phyloP scores from a whole-genome alignment of 2,113 vertebrate species.

The Ptyas mucosa region DNA sequence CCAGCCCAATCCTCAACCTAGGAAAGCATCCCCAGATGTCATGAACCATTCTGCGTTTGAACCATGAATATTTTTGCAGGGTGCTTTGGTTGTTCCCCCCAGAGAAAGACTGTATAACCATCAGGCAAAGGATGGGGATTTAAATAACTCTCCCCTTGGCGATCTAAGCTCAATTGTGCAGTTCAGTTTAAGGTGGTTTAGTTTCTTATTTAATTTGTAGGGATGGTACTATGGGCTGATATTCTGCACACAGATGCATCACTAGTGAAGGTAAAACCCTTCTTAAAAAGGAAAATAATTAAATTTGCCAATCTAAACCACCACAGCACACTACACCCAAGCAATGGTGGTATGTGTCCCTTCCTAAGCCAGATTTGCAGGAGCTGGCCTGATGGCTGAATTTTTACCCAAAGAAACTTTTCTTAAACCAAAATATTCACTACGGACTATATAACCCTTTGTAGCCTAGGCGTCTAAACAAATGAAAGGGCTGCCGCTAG shows the following conservation, averaged over 20 bases:
- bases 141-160: neutral
- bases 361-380: neutral
- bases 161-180: neutral
- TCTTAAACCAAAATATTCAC: neutral
- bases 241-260: neutral
- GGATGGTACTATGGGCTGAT: neutral
- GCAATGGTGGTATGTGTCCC: neutral
- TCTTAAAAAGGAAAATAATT: neutral
- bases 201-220: neutral
- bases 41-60: neutral
- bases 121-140: neutral
- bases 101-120: neutral
- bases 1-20: neutral
- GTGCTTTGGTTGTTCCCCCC: neutral
- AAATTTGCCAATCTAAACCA: neutral
- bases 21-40: neutral
- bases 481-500: neutral
- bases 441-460: neutral
- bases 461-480: neutral
- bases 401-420: neutral
- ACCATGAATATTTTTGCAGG: neutral
- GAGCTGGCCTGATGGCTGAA: neutral
- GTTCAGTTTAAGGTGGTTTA: neutral
- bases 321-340: neutral
- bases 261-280: neutral